These are phyloP conservation scores for Pristionchus exspectatus DNA, from an alignment of 2,888 invertebrate species.

Conservation along the genomic window DNA sequence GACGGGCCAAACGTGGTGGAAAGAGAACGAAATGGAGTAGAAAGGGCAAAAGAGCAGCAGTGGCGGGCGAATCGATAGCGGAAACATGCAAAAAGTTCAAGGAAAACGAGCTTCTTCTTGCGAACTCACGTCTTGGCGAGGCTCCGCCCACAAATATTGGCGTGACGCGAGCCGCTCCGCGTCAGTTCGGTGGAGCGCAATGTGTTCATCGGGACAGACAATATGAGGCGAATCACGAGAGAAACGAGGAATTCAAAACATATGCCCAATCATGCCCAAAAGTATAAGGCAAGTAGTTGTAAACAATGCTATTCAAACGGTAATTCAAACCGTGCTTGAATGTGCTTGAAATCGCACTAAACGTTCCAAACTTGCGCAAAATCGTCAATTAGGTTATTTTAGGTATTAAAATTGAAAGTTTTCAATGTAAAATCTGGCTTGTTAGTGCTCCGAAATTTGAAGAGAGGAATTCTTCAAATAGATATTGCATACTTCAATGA, in stretches of 20 bases:
- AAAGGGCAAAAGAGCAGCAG: background rate
- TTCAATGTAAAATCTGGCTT: too few relatives aligned
- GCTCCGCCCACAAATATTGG: background rate
- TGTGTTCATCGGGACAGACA: background rate
- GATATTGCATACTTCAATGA: too few relatives aligned
- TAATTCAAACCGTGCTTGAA: background rate
- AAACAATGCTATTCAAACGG: background rate
- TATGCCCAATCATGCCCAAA: background rate
- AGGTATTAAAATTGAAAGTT: too few relatives aligned
- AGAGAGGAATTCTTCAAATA: too few relatives aligned
- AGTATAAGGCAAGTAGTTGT: background rate
- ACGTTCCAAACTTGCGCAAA: too few relatives aligned
- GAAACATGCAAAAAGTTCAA: slow-evolving; percentile 26
- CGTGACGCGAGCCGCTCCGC: slow-evolving; percentile 7
- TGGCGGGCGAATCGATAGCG: background rate
- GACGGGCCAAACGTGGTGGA: background rate
- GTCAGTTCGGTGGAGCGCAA: background rate
- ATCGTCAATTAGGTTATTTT: too few relatives aligned
- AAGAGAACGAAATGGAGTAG: background rate
- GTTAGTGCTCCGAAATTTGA: too few relatives aligned
- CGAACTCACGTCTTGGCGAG: slow-evolving; percentile 50
- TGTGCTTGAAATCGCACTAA: too few relatives aligned
- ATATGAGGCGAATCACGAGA: background rate
- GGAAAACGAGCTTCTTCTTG: slow-evolving; percentile 36
- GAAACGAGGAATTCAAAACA: background rate